These are phyloP conservation scores for Himalopsyche kuldschensis DNA, from an alignment of 2,888 invertebrate genomes.

Conservation along the genomic window DNA sequence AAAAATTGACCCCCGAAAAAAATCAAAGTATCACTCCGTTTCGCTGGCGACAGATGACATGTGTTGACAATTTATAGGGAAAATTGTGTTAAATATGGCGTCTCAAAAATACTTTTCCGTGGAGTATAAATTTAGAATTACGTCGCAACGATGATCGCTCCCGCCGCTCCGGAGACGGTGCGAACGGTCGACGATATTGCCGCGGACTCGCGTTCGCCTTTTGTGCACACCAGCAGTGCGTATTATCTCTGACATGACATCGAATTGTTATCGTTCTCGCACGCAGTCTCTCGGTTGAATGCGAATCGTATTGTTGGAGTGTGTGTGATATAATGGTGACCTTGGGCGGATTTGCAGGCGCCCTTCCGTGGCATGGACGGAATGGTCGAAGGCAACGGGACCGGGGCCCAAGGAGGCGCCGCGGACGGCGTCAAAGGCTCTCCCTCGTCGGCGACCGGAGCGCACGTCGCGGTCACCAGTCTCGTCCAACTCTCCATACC, in stretches of 20 bases:
- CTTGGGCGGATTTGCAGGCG: conserved; percentile 60
- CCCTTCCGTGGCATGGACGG: conserved; percentile 74
- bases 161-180: conserved; percentile 15
- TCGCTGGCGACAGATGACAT: conserved; percentile 42
- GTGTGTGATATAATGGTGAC: conserved; percentile 23
- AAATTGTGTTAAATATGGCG: conserved; percentile 56
- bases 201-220: conserved; percentile 6
- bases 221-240: background rate
- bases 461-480: conserved; percentile 66
- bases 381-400: conserved; percentile 90
- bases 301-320: background rate
- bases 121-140: conserved; percentile 48
- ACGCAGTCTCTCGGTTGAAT: background rate
- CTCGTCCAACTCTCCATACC: conserved; percentile 86
- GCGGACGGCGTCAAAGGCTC: conserved; percentile 48
- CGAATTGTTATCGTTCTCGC: background rate
- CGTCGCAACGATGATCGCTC: conserved; percentile 40
- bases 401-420: conserved; percentile 51
- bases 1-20: conserved; percentile 34
- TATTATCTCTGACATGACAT: background rate
- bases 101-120: conserved; percentile 45
- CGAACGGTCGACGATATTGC: conserved; percentile 6
- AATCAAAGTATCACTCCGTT: conserved; percentile 19
- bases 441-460: conserved; percentile 43
- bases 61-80: conserved; percentile 46